Conservation (phyloP, 1,140 invertebrate genomes). For the Anastatus disparis region DNA sequence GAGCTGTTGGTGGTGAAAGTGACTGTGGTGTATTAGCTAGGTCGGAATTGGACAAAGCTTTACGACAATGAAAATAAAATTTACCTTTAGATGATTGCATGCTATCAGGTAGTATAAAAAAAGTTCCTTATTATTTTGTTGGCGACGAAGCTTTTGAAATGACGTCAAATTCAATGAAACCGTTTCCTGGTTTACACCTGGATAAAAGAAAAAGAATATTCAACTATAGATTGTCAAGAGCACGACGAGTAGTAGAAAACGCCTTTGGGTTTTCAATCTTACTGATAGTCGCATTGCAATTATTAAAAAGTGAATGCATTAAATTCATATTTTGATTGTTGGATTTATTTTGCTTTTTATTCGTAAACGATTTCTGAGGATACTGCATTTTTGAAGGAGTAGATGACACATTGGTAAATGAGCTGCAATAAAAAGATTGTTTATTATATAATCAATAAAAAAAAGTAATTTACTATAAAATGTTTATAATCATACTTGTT, state of each 20-base stretch:
- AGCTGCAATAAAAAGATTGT: too few relatives aligned
- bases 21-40: neutral
- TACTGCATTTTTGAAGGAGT: too few relatives aligned
- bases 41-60: neutral
- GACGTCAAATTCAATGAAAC: neutral
- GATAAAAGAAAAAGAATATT: neutral
- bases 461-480: too few relatives aligned
- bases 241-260: neutral
- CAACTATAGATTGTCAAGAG: neutral
- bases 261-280: neutral
- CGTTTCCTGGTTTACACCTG: neutral
- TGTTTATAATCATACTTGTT: too few relatives aligned
- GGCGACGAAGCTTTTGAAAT: neutral
- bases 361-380: neutral
- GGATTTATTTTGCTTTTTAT: neutral
- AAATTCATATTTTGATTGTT: neutral
- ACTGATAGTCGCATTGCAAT: neutral
- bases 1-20: neutral
- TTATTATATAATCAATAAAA: too few relatives aligned
- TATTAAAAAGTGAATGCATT: neutral
- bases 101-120: neutral
- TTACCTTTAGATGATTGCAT: neutral
- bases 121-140: neutral
- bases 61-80: neutral
- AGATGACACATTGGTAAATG: too few relatives aligned